A percentile compares a stretch with the other conserved stretches of the same genome.
Conservation (phyloP, 2,113 vertebrate genomes). For the Lophura nycthemera region DNA sequence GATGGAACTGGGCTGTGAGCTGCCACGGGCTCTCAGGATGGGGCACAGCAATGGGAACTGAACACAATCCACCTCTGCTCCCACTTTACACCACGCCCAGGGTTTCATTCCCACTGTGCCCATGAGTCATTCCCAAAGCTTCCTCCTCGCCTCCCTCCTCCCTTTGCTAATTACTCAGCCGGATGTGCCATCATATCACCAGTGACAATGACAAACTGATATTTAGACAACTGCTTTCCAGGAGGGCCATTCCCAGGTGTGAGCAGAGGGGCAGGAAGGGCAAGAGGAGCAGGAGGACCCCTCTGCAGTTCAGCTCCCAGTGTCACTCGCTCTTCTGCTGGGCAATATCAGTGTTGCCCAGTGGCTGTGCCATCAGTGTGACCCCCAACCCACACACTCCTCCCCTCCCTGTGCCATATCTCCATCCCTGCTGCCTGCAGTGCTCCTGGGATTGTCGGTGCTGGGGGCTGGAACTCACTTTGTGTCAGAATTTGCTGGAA, state of each 20-base stretch:
- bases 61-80: neutral
- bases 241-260: neutral
- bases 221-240: neutral
- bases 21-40: neutral
- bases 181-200: neutral
- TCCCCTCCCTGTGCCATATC: neutral
- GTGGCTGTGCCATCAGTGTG: fast-evolving
- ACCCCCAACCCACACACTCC: too few species aligned
- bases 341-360: neutral
- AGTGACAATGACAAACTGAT: neutral
- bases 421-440: neutral
- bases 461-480: neutral
- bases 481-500: neutral
- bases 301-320: neutral
- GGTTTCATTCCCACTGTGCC: neutral
- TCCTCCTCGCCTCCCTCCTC: neutral
- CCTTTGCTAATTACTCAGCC: neutral
- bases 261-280: neutral
- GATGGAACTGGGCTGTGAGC: neutral
- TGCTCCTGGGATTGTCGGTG: neutral
- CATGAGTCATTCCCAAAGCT: conserved; percentile 28
- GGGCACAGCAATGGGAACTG: neutral
- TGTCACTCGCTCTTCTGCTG: fast-evolving
- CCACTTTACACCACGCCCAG: fast-evolving
- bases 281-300: too few species aligned